phyloP scores from a whole-genome alignment of 2,888 invertebrate genomes.

The Cephus runcator region DNA sequence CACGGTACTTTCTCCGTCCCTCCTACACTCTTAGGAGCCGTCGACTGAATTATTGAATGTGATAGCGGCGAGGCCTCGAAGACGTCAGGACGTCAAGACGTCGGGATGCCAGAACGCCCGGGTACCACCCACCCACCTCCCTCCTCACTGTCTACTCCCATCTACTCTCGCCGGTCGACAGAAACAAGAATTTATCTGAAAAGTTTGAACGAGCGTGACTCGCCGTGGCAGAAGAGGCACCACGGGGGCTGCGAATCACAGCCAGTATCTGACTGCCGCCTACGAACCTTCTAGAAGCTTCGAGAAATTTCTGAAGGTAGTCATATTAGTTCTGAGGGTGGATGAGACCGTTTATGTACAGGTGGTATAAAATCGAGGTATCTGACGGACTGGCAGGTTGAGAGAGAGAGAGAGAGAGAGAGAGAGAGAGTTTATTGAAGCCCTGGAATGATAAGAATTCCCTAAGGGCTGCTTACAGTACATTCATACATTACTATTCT shows the following conservation, averaged over 20 bases:
- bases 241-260: neutral
- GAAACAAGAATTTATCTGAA: neutral
- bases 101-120: neutral
- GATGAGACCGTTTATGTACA: neutral
- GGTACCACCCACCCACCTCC: neutral
- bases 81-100: neutral
- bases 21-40: neutral
- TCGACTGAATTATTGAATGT: neutral
- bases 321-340: neutral
- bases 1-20: neutral
- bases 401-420: too few species aligned
- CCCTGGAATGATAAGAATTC: too few species aligned
- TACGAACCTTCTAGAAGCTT: neutral
- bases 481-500: too few species aligned
- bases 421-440: too few species aligned
- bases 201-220: neutral
- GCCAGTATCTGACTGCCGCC: neutral
- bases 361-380: neutral
- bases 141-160: neutral
- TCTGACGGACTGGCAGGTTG: neutral
- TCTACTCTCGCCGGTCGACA: neutral
- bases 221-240: neutral
- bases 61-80: neutral
- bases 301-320: neutral
- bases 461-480: too few species aligned